These are phyloP conservation scores for Pandemis cinnamomeana DNA, from an alignment of 2,888 invertebrate genomes.

Conservation along the genomic window DNA sequence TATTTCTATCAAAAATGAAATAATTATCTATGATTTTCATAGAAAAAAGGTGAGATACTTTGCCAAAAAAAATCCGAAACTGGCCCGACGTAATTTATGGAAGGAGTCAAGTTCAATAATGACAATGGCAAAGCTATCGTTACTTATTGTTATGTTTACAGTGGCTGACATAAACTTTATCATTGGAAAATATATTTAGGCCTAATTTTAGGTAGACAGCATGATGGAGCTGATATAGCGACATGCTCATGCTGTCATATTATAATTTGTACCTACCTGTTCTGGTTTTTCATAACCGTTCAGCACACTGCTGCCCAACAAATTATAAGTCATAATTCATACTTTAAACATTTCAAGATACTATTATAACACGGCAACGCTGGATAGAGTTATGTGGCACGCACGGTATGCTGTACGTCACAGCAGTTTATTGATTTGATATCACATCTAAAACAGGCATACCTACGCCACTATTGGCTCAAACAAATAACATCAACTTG, in stretches of 20 bases:
- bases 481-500: constrained; percentile 53
- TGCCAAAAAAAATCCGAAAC: background rate
- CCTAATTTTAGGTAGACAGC: background rate
- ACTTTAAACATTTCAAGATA: constrained; percentile 1
- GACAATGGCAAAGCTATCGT: background rate
- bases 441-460: constrained; percentile 64
- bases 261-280: background rate
- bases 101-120: background rate
- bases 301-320: background rate
- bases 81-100: background rate
- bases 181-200: background rate
- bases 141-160: background rate
- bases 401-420: constrained; percentile 16
- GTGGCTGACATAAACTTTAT: background rate
- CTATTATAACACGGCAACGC: background rate
- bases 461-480: constrained; percentile 48
- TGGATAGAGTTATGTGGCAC: background rate
- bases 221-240: background rate
- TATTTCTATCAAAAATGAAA: too few relatives aligned
- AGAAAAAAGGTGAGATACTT: too few relatives aligned
- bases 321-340: background rate
- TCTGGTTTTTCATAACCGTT: background rate
- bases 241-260: background rate
- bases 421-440: constrained; percentile 52
- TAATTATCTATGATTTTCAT: too few relatives aligned